Conservation (phyloP, 2,888 invertebrate species). For the Pterostichus madidus region DNA sequence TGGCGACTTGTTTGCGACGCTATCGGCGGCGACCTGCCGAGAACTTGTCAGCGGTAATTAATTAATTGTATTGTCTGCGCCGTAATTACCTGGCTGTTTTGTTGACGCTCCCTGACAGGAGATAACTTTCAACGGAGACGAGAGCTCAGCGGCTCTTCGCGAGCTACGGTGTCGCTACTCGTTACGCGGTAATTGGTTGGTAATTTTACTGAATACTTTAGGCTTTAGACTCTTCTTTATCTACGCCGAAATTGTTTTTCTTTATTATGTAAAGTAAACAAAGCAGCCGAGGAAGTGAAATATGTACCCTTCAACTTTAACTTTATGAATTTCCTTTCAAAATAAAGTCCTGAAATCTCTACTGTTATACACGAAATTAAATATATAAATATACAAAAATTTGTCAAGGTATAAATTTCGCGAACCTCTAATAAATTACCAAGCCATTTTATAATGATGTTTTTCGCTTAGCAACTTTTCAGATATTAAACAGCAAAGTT, state of each 20-base stretch:
- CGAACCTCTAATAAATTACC: conserved; percentile 29
- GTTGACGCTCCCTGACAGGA: conserved; percentile 50
- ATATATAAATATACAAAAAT: conserved; percentile 15
- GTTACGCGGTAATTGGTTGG: conserved; percentile 45
- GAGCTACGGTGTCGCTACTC: conserved; percentile 6
- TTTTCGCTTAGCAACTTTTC: conserved; percentile 47
- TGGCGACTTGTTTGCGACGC: conserved; percentile 61
- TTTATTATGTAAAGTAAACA: conserved; percentile 54
- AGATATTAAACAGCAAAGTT: conserved; percentile 63
- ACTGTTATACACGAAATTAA: conserved; percentile 15
- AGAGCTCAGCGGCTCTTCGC: neutral
- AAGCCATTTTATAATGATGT: conserved; percentile 53
- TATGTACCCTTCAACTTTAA: conserved; percentile 52
- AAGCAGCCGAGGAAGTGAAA: conserved; percentile 37
- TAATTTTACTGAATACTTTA: conserved; percentile 55
- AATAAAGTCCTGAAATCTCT: conserved; percentile 11
- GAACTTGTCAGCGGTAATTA: conserved; percentile 77
- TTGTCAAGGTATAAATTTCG: conserved; percentile 28
- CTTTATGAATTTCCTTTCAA: conserved; percentile 46
- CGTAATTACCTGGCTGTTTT: conserved; percentile 77
- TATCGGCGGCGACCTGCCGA: conserved; percentile 73
- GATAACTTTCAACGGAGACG: conserved; percentile 35
- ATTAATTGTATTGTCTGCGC: conserved; percentile 78
- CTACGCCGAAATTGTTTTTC: conserved; percentile 36
- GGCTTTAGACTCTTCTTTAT: conserved; percentile 38